These are phyloP conservation scores for Atopsyche davidsoni DNA, from an alignment of 1,140 invertebrate genomes.

Conservation along the genomic window DNA sequence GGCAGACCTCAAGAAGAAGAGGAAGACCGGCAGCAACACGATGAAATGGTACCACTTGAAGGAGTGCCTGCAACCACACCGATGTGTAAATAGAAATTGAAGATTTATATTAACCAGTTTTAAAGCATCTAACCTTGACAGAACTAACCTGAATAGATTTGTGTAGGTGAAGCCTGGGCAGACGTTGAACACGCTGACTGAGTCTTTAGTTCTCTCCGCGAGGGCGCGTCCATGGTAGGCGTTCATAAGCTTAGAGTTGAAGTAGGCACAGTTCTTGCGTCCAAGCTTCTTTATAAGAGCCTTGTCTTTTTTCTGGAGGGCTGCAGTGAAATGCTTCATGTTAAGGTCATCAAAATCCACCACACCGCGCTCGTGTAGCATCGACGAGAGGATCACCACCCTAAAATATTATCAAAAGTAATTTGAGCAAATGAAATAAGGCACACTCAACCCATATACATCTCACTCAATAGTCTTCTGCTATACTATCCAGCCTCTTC, in stretches of 20 bases:
- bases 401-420: constrained; percentile 34
- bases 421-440: too few relatives aligned
- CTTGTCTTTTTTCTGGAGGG: constrained; percentile 33
- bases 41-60: constrained; percentile 67
- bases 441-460: too few relatives aligned
- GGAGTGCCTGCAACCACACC: constrained; percentile 65
- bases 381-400: constrained; percentile 50
- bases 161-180: constrained; percentile 85
- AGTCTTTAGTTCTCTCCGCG: constrained; percentile 50
- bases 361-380: constrained; percentile 43
- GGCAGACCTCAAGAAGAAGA: constrained; percentile 64
- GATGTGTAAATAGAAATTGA: constrained; percentile 52
- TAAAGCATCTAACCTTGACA: constrained; percentile 43
- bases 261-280: constrained; percentile 64
- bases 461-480: too few relatives aligned
- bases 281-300: constrained; percentile 28
- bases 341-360: constrained; percentile 70
- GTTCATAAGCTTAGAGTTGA: constrained; percentile 75
- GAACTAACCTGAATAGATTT: constrained; percentile 46
- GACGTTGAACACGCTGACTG: constrained; percentile 65
- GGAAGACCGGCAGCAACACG: constrained; percentile 59
- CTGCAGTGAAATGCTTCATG: constrained; percentile 39
- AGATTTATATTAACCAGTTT: not conserved
- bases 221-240: constrained; percentile 62
- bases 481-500: too few relatives aligned